phyloP scores from a whole-genome alignment of 2,797 vertebrate genomes.

The Silurus aristotelis region DNA sequence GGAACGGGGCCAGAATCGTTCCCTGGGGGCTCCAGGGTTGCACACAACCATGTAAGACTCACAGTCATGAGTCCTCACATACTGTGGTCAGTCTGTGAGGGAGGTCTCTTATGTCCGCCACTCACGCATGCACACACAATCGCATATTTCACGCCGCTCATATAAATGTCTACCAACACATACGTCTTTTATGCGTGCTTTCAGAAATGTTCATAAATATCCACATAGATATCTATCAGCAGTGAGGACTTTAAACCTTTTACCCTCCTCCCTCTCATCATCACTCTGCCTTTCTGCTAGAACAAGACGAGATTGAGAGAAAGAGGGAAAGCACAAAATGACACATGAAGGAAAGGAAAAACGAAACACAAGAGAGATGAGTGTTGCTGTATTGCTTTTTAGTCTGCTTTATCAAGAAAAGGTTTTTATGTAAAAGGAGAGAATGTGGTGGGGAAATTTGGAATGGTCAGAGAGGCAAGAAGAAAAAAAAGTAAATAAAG shows the following conservation, averaged over 20 bases:
- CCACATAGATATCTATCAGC: neutral
- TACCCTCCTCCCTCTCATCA: constrained; percentile 68
- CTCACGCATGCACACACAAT: constrained; percentile 21
- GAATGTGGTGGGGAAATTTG: neutral
- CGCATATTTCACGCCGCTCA: neutral
- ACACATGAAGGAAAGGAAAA: constrained; percentile 9
- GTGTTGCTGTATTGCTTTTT: constrained; percentile 12
- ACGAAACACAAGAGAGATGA: constrained; percentile 6
- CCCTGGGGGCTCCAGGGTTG: too few species aligned
- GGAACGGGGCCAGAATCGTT: too few species aligned
- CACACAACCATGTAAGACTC: too few species aligned
- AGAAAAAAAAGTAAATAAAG: neutral
- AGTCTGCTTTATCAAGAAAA: neutral
- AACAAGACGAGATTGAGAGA: constrained; percentile 3
- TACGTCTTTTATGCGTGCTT: neutral
- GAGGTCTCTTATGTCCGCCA: neutral
- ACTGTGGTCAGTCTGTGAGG: too few species aligned
- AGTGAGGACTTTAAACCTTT: constrained; percentile 19
- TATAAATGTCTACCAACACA: neutral
- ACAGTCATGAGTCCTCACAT: too few species aligned
- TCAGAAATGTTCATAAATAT: neutral
- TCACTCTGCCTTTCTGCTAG: constrained; percentile 68
- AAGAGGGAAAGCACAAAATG: neutral
- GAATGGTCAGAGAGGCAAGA: neutral
- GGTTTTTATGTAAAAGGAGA: neutral